phyloP scores from a whole-genome alignment of 2,113 vertebrate genomes.

The Chlorodrepanis virens region DNA sequence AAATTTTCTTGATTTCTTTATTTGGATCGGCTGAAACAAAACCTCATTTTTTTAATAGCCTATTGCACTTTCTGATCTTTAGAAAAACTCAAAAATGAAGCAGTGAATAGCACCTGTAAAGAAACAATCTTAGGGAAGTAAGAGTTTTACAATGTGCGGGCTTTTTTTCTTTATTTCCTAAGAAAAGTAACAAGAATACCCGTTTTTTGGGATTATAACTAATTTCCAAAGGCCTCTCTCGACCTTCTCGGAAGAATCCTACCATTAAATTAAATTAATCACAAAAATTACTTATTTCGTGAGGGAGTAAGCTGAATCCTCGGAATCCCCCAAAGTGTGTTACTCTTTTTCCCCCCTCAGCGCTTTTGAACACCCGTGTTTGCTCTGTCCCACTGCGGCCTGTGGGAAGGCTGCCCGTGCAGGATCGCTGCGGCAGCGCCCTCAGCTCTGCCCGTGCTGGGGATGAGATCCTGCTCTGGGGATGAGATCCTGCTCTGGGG shows the following conservation, averaged over 20 bases:
- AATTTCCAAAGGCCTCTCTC: not conserved
- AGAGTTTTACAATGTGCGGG: not conserved
- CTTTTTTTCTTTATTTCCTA: not conserved
- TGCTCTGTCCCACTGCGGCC: not conserved
- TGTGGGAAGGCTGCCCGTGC: fast-evolving
- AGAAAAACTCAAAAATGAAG: not conserved
- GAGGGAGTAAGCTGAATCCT: not conserved
- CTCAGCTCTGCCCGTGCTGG: fast-evolving
- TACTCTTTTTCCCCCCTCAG: not conserved
- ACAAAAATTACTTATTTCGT: not conserved
- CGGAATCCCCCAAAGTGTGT: not conserved
- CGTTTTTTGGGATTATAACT: not conserved
- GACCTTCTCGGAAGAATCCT: not conserved
- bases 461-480: not conserved
- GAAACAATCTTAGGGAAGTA: not conserved
- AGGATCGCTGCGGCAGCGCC: not conserved
- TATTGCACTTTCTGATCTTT: not conserved
- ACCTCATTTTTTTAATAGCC: not conserved
- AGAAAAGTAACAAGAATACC: not conserved
- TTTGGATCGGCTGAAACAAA: not conserved
- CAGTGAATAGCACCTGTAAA: not conserved
- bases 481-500: not conserved
- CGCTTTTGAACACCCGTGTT: not conserved
- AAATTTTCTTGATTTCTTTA: not conserved
- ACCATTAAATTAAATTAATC: not conserved